Evolutionary conservation across 1,140 invertebrate genomes (phyloP), one percentile per base, ranked within the genome.

Genomic region (Panagrolaimus sp.): DNA sequence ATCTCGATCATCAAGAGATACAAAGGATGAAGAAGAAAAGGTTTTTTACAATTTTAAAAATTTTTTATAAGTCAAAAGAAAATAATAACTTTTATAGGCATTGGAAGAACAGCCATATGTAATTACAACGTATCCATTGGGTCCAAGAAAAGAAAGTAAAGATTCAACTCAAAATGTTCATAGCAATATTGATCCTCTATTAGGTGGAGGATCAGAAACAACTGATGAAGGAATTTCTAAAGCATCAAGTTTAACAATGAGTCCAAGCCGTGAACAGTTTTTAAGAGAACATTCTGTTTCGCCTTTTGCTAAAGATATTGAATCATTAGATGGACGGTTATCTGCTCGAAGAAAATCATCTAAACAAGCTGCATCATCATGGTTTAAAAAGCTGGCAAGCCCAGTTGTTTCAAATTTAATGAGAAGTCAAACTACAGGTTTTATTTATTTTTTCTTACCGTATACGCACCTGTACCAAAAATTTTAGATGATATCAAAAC

Each of bases 211-310:
- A 4, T 38, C 31, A 4, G 31, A 38, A 38, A 38, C 31, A 38
- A 38, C 31, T 7, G 31, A 38, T 38, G 31, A 38, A 38, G 31
- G 31, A 38, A 38, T 38, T 38, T 38, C 31, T 38, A 38, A 38
- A 38, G 14, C 14, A 42, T 45, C 46, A 25, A 68, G 23, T 7
- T n/a, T 38, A 16, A n/a, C 14, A 16, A 20, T 45, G 31, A 81
- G 77, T 63, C 78, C 78, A 11, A 79, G 76, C 42, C 53, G 78
- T 44, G 68, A 78, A 42, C 76, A 76, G 45, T 80, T 78, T 53
- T 68, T 79, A 27, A 47, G 67, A 9, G 73, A 80, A 13, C 78
- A 80, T 71, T 72, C 73, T 11, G 66, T 63, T 11, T 62, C 48
- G 9, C 78, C 78, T 20, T 74, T 74, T 62, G 63, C 78, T 11